Evolutionary conservation across 2,888 invertebrate species (phyloP), one percentile per base, ranked within the genome.

Genomic region (Catocala nupta): DNA sequence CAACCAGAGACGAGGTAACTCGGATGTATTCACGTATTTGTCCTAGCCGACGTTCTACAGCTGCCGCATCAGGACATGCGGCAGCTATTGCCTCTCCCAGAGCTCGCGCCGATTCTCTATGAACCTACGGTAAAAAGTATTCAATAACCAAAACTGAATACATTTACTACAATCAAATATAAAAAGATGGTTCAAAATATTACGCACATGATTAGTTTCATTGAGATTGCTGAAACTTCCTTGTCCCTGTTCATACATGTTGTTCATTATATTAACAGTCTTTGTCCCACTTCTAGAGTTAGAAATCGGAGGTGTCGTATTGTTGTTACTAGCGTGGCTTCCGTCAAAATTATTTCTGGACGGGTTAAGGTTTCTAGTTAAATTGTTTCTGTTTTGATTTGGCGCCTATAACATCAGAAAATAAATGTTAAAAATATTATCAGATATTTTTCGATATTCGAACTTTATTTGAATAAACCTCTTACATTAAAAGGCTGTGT

Each of bases 11-110:
- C 34, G 96, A 95, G 5, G 96, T 97, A 44, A 96, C 96, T 80
- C 95, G 94, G 67, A 97, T 96, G 82, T 96, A 97, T 81, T 97
- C 97, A 54, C 96, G 90, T 70, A 97, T 97, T 88, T 97, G 96
- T 64, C 95, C 95, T 13, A 97, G 90, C 53, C 96, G 95, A 42
- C 95, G 95, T 80, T 96, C 96, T 47, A 97, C 96, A 57, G 96
- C 96, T 25, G 95, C 95, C 55, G 96, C 95, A 73, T 96, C 96
- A 6, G 96, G 96, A 64, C 94, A 94, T 0, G 94, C 90, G 8
- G 93, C 92, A 5, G 93, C 94, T 68, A 94, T 90, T 10, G 92
- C 94, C 73, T 94, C 94, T 13, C 94, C 94, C 43, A 93, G 73
- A 44, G 91, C 91, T 25, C 94, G 81, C 3, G 92, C 91, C 0